These are phyloP conservation scores for Heteromormyrus szaboi DNA, from an alignment of 2,797 vertebrate genomes.

Conservation along the genomic window DNA sequence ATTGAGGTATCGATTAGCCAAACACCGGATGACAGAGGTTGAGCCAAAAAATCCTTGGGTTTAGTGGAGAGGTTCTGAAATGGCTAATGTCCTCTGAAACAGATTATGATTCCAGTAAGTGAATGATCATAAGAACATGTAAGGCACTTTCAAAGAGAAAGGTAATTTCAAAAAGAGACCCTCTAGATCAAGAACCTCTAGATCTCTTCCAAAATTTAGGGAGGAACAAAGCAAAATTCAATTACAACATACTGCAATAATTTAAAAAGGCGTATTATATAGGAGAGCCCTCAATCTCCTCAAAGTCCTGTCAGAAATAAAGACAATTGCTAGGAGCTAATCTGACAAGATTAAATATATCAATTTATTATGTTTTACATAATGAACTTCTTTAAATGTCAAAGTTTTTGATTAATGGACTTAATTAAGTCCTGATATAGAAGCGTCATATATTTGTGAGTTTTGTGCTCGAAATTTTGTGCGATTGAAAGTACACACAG, in stretches of 20 bases:
- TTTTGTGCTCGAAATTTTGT: background rate
- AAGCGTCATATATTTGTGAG: background rate
- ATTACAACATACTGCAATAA: background rate
- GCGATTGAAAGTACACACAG: background rate
- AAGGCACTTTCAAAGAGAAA: background rate
- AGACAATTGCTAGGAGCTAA: background rate
- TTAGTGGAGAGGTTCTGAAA: background rate
- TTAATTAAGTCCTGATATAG: background rate
- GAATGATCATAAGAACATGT: background rate
- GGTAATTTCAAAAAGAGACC: background rate
- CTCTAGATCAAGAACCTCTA: background rate
- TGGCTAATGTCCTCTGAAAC: background rate
- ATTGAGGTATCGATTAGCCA: background rate
- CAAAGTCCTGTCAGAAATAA: background rate
- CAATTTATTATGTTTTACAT: conserved; percentile 3
- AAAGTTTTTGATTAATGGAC: background rate
- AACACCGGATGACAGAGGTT: background rate
- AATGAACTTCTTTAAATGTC: background rate
- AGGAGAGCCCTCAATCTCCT: background rate
- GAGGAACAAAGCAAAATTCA: background rate
- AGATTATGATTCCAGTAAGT: background rate
- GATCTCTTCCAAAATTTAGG: background rate
- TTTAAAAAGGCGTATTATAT: background rate
- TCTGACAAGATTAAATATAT: conserved; percentile 9
- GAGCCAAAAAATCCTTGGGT: background rate